Base-by-base conservation (phyloP, 2,113 vertebrate genomes). In the Lepisosteus osseus region DNA sequence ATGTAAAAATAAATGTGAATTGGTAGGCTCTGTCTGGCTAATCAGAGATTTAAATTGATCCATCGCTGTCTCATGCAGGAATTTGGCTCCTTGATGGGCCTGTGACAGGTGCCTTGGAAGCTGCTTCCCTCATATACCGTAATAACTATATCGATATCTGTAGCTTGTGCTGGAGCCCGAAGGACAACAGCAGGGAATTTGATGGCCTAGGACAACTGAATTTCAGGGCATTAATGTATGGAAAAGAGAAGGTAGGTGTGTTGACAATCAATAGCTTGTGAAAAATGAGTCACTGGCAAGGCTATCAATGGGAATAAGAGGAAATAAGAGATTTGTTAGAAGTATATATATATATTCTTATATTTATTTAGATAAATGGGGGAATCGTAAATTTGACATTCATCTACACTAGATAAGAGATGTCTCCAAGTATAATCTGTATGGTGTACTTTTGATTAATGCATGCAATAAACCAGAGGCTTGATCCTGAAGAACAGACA, bases 21-120 rank as follows among this genome's bases (percentile, higher is more conserved):
- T 82, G 77, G 78, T 73, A 78, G 75, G 72, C 77, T 70, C 64
- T 77, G 51, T 74, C 76, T 70, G 76, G 71, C 77, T 88, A 83
- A 88, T 88, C 87, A 85, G 82, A 87, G 80, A 80, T 73, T 84
- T 65, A 84, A 80, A 90, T 89, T 82, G 87, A 83, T 85, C 78
- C 73, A n/a, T 78, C 82, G 57, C 11, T 69, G 42, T 69, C 42
- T 47, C 54, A 17, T 54, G 42, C 1, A 69, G 76, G 80, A 84
- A 82, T 75, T 72, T 15, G 80, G 3, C 70, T 84, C 74, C 42
- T 77, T 70, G 61, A 72, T 4, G 3, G 29, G 63, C 63, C 66
- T 61, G 65, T 72, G 78, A 72, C 79, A 70, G 51, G 73, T 56
- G 51, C 61, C 83, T 14, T 76, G 54, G 61, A 67, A 74, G 85